Evolutionary conservation across 2,888 invertebrate genomes (phyloP).

Genomic region (Diarsia dahlii): DNA sequence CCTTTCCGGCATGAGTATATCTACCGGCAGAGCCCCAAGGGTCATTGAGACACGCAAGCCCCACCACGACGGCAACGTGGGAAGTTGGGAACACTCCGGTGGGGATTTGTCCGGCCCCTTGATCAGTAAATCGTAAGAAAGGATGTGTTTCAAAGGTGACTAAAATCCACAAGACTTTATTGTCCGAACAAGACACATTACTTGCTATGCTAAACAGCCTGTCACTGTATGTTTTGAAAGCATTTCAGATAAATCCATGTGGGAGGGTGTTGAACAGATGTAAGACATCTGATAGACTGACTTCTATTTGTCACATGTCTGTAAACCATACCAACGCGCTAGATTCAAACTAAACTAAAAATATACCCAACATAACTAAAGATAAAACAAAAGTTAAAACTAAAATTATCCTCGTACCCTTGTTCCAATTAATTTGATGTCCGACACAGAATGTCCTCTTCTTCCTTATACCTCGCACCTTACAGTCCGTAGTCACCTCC

Average conservation of each 20-base stretch:
- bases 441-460: neutral
- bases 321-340: constrained; percentile 7
- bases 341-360: neutral
- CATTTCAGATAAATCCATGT: constrained; percentile 18
- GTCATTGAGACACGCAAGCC: too few species aligned
- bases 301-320: constrained; percentile 21
- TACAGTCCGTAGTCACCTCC: neutral
- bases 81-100: too few species aligned
- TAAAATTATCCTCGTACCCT: too few species aligned
- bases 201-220: neutral
- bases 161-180: constrained; percentile 6
- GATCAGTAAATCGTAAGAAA: neutral
- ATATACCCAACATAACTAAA: neutral
- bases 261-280: constrained; percentile 15
- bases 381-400: neutral
- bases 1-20: too few species aligned
- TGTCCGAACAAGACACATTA: neutral
- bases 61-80: too few species aligned
- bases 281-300: constrained; percentile 40
- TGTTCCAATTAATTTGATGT: neutral
- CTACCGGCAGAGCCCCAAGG: too few species aligned
- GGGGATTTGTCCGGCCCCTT: too few species aligned
- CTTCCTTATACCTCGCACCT: too few species aligned
- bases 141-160: constrained; percentile 1
- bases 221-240: constrained; percentile 8